Evolutionary conservation across 2,888 invertebrate genomes (phyloP).

Genomic region (Eristalis tenax): DNA sequence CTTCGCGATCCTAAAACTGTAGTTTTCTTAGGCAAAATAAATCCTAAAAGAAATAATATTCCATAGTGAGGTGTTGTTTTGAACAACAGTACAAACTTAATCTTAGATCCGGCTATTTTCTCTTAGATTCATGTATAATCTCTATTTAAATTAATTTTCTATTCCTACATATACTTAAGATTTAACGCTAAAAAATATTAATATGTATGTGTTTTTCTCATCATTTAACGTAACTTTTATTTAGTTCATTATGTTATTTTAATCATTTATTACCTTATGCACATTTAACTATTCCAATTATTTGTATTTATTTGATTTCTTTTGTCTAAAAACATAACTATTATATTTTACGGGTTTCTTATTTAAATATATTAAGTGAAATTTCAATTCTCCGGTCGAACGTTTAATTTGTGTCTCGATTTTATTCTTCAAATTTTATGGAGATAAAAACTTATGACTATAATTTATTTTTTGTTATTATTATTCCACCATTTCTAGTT

Average conservation of each 20-base stretch:
- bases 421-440: slow-evolving; percentile 61
- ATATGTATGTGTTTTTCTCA: slow-evolving; percentile 63
- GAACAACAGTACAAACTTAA: slow-evolving; percentile 66
- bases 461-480: slow-evolving; percentile 40
- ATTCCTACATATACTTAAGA: slow-evolving; percentile 62
- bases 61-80: slow-evolving; percentile 59
- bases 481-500: slow-evolving; percentile 63
- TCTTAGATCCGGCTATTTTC: slow-evolving; percentile 50
- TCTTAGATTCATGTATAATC: slow-evolving; percentile 60
- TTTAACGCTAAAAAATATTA: slow-evolving; percentile 64
- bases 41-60: slow-evolving; percentile 36
- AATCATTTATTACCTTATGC: slow-evolving; percentile 61
- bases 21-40: slow-evolving; percentile 28
- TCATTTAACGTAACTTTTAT: slow-evolving; percentile 62
- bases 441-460: slow-evolving; percentile 58
- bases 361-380: slow-evolving; percentile 64
- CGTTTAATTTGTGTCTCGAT: slow-evolving; percentile 49
- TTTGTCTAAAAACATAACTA: slow-evolving; percentile 59
- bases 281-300: slow-evolving; percentile 66
- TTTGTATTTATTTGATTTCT: slow-evolving; percentile 61
- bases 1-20: slow-evolving; percentile 42
- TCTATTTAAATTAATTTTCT: slow-evolving; percentile 55
- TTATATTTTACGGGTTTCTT: slow-evolving; percentile 57
- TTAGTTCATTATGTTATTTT: slow-evolving; percentile 23
- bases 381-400: slow-evolving; percentile 61